These are phyloP conservation scores for Keiferia lycopersicella DNA, from an alignment of 2,888 invertebrate genomes.

Conservation along the genomic window DNA sequence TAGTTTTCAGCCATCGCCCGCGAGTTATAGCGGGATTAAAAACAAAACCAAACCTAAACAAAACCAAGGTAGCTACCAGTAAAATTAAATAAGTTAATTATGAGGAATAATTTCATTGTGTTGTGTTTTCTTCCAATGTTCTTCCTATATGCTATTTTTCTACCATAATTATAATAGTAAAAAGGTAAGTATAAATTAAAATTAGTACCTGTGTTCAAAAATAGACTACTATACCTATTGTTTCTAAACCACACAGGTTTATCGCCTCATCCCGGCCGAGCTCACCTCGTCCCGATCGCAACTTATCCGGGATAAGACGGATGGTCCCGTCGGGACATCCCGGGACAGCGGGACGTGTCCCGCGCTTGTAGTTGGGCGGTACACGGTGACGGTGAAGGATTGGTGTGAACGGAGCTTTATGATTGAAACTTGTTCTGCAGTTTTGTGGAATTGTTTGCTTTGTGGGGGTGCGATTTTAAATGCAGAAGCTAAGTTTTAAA, in stretches of 20 bases:
- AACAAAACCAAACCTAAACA: too few species aligned
- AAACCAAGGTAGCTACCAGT: too few species aligned
- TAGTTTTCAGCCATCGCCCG: too few species aligned
- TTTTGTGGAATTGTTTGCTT: slow-evolving; percentile 2
- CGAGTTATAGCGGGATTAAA: too few species aligned
- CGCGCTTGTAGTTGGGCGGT: not conserved
- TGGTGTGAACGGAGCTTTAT: not conserved
- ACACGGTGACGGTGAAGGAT: slow-evolving; percentile 13
- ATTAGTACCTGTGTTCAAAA: not conserved
- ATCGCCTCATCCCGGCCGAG: slow-evolving; percentile 17
- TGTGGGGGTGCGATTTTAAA: not conserved
- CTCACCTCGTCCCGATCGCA: slow-evolving; percentile 18
- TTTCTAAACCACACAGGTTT: not conserved
- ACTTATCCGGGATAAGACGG: slow-evolving; percentile 40
- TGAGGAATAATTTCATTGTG: too few species aligned
- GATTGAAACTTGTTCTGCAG: slow-evolving; percentile 11
- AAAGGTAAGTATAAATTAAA: too few species aligned
- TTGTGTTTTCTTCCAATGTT: too few species aligned
- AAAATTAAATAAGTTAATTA: too few species aligned
- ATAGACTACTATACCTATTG: too few species aligned
- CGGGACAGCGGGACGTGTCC: slow-evolving; percentile 30
- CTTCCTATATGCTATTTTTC: too few species aligned
- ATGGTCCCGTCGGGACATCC: slow-evolving; percentile 39
- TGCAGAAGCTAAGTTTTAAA: too few species aligned
- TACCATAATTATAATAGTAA: too few species aligned